Conservation (phyloP, 2,797 vertebrate genomes). For the Eurystomus glaucurus region DNA sequence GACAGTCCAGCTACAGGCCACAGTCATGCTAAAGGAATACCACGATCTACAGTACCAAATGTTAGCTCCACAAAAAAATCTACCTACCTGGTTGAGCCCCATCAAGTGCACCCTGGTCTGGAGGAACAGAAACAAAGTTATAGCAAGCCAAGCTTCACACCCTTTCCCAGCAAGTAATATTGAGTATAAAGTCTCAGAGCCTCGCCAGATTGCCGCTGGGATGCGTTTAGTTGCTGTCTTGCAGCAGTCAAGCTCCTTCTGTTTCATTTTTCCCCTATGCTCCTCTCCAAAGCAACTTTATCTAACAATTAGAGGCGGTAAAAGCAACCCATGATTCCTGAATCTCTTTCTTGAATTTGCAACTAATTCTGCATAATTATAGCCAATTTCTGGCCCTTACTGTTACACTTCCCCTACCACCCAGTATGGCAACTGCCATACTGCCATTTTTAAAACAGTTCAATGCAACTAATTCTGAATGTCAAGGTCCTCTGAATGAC, state of each 20-base stretch:
- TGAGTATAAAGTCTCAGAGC: background rate
- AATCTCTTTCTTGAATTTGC: background rate
- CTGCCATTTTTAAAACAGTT: background rate
- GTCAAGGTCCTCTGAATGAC: background rate
- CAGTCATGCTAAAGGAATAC: constrained; percentile 72
- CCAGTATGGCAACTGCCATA: background rate
- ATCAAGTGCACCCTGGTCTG: constrained; percentile 81
- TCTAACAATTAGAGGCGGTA: background rate
- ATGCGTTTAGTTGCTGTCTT: background rate
- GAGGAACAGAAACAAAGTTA: constrained; percentile 80
- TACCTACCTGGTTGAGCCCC: constrained; percentile 81
- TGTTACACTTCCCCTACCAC: background rate
- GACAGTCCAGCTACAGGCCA: constrained; percentile 77
- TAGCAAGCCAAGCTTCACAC: constrained; percentile 33
- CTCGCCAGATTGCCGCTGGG: background rate
- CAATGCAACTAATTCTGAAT: background rate
- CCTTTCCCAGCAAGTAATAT: constrained; percentile 21
- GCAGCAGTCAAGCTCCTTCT: background rate
- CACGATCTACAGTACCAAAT: constrained; percentile 66
- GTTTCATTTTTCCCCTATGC: background rate
- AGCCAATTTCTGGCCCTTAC: background rate
- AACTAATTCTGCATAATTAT: background rate
- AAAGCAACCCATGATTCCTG: background rate
- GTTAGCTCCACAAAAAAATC: constrained; percentile 61
- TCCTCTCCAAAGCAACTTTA: background rate